Base-by-base conservation (phyloP, 2,797 vertebrate species). In the Dryobates pubescens region DNA sequence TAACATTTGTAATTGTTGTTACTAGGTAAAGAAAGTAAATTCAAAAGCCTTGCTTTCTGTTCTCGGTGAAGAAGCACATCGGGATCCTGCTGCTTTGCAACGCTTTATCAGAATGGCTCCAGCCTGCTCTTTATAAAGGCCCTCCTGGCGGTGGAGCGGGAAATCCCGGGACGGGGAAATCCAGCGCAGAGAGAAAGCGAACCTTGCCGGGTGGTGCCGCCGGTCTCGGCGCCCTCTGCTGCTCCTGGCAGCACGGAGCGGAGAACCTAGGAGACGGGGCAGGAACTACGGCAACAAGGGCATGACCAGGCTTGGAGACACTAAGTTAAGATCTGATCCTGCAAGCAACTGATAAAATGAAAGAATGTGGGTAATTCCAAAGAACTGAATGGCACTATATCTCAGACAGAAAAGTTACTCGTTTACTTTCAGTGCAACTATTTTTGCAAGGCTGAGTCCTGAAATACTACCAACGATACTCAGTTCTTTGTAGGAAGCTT, bases 151-250 rank as follows among this genome's bases (percentile, higher is more conserved):
- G 45, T 18, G 71, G 91, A 71, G 92, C 1, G 96, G 97, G 97
- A 97, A 98, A 97, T 93, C 94, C 96, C 97, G 43, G 83, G 71
- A 20, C 51, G 83, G 97, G 97, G 89, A 97, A 97, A 78, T 89
- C 94, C 97, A 64, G 84, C 30, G 74, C 22, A 41, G 77, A 64
- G 93, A 86, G 78, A 79, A 75, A 85, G 41, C 27, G 32, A 18
- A 15, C 86, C 88, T 20, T 2, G 32, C 2, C 19, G 22, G 49
- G 61, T 19, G 12, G 71, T 3, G 78, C 23, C 10, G 20, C 12
- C 1, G 34, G 56, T 13, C 65, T 95, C 97, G 92, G 97, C 97
- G 96, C 97, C 92, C 96, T 96, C 97, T 74, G 64, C 79, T 70
- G 94, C 81, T 71, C 29, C 13, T 38, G 13, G 34, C 7, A 19